These are phyloP conservation scores for Phylloscopus trochiloides DNA, from an alignment of 2,113 vertebrate species.

Conservation along the genomic window DNA sequence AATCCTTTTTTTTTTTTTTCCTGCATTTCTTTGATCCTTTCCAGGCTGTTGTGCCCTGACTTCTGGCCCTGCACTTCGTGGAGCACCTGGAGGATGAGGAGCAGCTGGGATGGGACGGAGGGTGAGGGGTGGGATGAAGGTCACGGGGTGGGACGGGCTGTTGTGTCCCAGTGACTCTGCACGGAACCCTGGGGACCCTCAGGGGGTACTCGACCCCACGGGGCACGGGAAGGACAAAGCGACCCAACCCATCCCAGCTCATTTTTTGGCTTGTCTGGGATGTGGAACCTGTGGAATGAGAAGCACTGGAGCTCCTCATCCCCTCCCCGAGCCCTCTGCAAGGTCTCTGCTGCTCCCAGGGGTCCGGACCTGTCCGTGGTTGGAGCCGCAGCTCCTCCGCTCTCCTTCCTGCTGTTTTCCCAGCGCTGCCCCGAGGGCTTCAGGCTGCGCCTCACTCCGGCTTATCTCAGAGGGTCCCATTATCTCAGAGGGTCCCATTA, in stretches of 20 bases:
- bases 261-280: neutral
- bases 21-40: neutral
- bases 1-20: neutral
- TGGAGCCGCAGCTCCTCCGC: fast-evolving
- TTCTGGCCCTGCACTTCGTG: neutral
- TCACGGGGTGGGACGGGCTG: fast-evolving
- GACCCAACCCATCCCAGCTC: fast-evolving
- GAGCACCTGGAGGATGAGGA: neutral
- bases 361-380: fast-evolving
- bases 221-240: neutral
- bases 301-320: neutral
- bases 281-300: neutral
- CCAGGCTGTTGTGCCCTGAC: neutral
- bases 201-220: neutral
- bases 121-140: neutral
- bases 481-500: neutral
- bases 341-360: fast-evolving
- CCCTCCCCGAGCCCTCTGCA: fast-evolving
- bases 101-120: neutral
- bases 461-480: neutral
- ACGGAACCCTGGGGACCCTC: neutral
- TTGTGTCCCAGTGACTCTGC: neutral
- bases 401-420: neutral
- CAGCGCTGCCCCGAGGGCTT: neutral
- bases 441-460: fast-evolving